Conservation (phyloP, 2,113 vertebrate genomes). For the Alaudala cheleensis region DNA sequence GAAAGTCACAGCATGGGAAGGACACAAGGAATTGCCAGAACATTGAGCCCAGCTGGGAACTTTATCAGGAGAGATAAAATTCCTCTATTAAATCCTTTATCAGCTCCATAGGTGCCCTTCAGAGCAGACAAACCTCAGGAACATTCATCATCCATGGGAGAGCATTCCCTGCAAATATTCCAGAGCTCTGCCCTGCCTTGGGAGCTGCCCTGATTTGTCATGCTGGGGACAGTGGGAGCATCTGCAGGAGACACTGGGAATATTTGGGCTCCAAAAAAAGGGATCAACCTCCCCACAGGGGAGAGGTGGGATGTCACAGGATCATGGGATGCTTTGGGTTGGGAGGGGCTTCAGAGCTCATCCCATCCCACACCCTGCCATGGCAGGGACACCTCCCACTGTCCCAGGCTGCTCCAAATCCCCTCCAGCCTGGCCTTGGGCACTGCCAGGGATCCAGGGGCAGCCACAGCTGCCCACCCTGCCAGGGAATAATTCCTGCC, state of each 20-base stretch:
- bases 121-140: not conserved
- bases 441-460: not conserved
- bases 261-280: not conserved
- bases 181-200: not conserved
- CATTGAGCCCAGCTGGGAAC: not conserved
- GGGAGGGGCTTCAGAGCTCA: not conserved
- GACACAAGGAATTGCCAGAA: not conserved
- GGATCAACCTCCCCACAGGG: fast-evolving
- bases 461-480: not conserved
- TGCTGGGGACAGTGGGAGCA: not conserved
- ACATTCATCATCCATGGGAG: not conserved
- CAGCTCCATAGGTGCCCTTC: not conserved
- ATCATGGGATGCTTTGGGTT: not conserved
- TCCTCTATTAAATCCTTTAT: not conserved
- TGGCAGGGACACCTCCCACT: not conserved
- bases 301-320: not conserved
- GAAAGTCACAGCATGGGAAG: not conserved
- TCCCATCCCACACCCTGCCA: fast-evolving
- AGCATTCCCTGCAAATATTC: not conserved
- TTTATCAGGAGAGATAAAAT: not conserved
- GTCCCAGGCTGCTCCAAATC: not conserved
- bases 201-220: not conserved
- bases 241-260: not conserved
- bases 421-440: not conserved
- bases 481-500: not conserved